Evolutionary conservation across 2,888 invertebrate species (phyloP), one percentile per base, ranked within the genome.

Genomic region (Stenurella melanura): DNA sequence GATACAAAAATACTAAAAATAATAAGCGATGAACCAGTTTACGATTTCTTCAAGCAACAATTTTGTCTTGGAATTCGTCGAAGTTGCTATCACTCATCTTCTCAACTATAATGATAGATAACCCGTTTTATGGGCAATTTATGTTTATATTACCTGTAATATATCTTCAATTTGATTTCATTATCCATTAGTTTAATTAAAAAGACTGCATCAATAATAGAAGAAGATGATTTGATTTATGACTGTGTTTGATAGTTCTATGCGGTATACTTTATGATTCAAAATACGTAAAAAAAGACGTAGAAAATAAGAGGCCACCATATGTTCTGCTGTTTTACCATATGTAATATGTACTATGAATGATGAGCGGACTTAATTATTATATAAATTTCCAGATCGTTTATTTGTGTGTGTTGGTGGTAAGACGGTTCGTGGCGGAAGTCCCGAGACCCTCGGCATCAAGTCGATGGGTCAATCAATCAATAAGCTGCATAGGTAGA

Each of bases 141-240:
- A 50, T 38, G 42, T 72, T 63, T 72, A 72, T 72, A 21, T 63
- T 73, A 19, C 42, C 7, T 26, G 69, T 63, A 75, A 75, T 75
- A 70, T 63, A 70, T 30, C 67, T 74, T 69, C 38, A 67, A 71
- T 75, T 75, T 63, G 75, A 75, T 75, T 75, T 75, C 75, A 71
- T 75, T 75, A 71, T 64, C 70, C 75, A 71, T 75, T 71, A 75
- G 26, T 17, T 21, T 66, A 64, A 72, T 75, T 71, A 66, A 72
- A 75, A 72, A 72, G 71, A 71, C 66, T 64, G 42, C 64, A 75
- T 75, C 72, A 66, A 64, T 75, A 70, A 64, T 72, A 66, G 26
- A 66, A 75, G 57, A 34, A 11, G 75, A 75, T 54, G 57, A 58
- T 64, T 66, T 75, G 76, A 76, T 76, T 72, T 73, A 76, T 73